Conservation (phyloP, 2,888 invertebrate species). For the Priocnemis perturbator region DNA sequence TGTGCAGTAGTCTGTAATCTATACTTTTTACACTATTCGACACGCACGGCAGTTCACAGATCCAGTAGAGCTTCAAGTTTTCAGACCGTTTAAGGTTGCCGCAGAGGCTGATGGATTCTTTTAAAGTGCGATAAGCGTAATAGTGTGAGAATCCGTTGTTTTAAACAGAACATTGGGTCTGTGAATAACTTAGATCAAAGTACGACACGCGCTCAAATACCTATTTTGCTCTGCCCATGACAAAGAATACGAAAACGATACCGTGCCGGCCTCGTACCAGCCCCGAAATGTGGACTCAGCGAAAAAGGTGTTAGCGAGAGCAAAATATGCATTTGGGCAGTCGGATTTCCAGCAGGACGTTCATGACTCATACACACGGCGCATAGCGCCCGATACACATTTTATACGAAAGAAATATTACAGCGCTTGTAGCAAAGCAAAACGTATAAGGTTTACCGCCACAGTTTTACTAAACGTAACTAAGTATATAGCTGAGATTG, state of each 20-base stretch:
- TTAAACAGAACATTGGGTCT: background rate
- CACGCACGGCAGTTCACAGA: constrained; percentile 4
- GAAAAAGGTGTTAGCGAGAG: too few species aligned
- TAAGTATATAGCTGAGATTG: constrained; percentile 1
- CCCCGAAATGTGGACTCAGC: too few species aligned
- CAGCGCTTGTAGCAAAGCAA: constrained; percentile 11
- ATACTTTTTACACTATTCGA: constrained; percentile 6
- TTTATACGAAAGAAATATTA: background rate
- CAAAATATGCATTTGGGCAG: too few species aligned
- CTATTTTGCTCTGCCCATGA: background rate
- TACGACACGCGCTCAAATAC: background rate
- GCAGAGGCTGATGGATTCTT: too few species aligned
- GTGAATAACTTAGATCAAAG: constrained; percentile 1
- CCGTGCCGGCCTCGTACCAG: too few species aligned
- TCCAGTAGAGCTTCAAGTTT: background rate
- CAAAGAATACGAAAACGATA: too few species aligned
- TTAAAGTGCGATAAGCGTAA: too few species aligned
- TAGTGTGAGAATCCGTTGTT: too few species aligned
- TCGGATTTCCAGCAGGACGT: too few species aligned
- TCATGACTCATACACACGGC: background rate
- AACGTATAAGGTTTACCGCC: background rate
- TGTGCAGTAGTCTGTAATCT: constrained; percentile 1
- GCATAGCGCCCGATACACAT: background rate
- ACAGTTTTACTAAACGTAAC: background rate
- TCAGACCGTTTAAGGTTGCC: too few species aligned